A percentile compares a stretch with the other conserved stretches of the same genome.
These are phyloP conservation scores for Phallusia fumigata DNA, from an alignment of 23 tunicate genomes.

Conservation along the genomic window DNA sequence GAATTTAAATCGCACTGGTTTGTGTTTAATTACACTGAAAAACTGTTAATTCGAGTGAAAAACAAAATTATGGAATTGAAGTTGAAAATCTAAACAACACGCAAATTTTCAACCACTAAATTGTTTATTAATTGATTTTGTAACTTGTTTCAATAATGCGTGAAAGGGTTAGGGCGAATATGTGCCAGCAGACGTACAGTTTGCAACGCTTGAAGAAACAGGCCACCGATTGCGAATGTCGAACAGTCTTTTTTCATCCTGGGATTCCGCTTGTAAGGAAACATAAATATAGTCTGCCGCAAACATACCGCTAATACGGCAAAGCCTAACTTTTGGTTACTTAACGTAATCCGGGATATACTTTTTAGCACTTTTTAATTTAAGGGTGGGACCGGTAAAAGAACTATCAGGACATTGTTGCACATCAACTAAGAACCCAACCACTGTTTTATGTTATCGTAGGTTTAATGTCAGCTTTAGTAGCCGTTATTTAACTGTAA, in stretches of 20 bases:
- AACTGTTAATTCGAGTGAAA: no score
- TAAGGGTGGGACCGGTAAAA: not conserved
- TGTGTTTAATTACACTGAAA: no score
- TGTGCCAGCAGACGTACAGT: conserved; percentile 1
- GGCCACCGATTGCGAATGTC: not conserved
- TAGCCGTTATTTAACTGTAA: not conserved
- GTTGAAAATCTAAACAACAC: no score
- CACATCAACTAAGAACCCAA: not conserved
- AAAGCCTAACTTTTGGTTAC: not conserved
- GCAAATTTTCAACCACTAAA: no score
- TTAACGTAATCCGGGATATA: not conserved
- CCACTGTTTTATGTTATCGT: not conserved
- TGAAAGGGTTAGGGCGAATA: not conserved
- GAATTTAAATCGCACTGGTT: no score
- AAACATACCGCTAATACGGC: not conserved
- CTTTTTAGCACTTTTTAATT: no score
- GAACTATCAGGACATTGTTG: not conserved
- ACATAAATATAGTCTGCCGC: not conserved
- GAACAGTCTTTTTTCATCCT: not conserved
- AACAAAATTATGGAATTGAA: no score
- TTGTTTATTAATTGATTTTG: no score
- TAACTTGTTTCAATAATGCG: not conserved
- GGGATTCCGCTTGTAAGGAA: not conserved
- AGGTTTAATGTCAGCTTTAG: not conserved
- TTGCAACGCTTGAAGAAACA: conserved; percentile 8